Evolutionary conservation across 1,140 invertebrate species (phyloP).

Genomic region (Diplogasteroides magnus): DNA sequence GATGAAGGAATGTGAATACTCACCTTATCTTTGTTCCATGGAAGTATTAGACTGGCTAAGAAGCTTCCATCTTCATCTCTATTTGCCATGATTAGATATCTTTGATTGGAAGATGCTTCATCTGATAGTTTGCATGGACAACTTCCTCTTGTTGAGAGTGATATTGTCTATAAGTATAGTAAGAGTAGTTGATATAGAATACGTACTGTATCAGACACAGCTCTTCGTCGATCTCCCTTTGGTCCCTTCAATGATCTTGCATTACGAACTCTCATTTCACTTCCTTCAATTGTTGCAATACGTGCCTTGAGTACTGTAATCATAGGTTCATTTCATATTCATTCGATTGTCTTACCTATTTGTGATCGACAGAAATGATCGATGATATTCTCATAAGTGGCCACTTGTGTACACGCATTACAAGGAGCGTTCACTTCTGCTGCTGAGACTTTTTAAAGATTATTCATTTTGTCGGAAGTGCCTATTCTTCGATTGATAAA

Average conservation of each 20-base stretch:
- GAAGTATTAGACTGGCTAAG: constrained; percentile 42
- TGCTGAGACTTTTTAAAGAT: no score
- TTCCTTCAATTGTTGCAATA: constrained; percentile 12
- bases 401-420: constrained; percentile 61
- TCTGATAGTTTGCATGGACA: constrained; percentile 5
- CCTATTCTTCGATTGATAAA: no score
- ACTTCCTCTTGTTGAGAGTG: neutral
- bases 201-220: constrained; percentile 17
- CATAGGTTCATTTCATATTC: neutral
- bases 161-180: neutral
- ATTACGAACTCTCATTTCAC: constrained; percentile 19
- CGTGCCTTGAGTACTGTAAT: constrained; percentile 23
- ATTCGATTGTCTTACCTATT: constrained; percentile 60
- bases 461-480: no score
- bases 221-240: constrained; percentile 23
- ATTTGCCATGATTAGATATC: constrained; percentile 45
- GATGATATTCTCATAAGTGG: constrained; percentile 67
- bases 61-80: constrained; percentile 30
- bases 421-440: constrained; percentile 3
- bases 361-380: constrained; percentile 66
- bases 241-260: constrained; percentile 25
- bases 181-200: neutral
- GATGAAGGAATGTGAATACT: neutral
- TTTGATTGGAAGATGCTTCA: constrained; percentile 11
- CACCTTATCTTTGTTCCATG: constrained; percentile 44